phyloP scores from a whole-genome alignment of 2,888 invertebrate species.

The Tipula lateralis region DNA sequence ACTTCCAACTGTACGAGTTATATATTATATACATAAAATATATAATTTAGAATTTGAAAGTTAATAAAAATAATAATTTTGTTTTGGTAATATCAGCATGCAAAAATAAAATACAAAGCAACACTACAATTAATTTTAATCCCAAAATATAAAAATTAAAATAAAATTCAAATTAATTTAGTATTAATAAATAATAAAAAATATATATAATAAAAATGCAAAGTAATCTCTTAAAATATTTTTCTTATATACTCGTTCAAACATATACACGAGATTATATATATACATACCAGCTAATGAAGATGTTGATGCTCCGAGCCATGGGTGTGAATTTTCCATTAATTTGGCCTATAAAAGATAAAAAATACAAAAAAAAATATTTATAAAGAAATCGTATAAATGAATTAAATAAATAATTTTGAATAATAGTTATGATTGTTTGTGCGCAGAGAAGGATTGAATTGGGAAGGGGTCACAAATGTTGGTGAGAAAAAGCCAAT shows the following conservation, averaged over 20 bases:
- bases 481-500: too few relatives aligned
- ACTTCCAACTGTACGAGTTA: neutral
- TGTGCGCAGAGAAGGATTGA: neutral
- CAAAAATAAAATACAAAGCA: neutral
- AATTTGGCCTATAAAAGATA: constrained; percentile 77
- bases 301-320: constrained; percentile 86
- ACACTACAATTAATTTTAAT: constrained; percentile 11
- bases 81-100: neutral
- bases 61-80: neutral
- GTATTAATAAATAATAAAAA: neutral
- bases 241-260: neutral
- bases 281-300: constrained; percentile 78
- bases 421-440: constrained; percentile 12
- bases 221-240: neutral
- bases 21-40: neutral
- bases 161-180: constrained; percentile 24
- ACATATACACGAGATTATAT: neutral
- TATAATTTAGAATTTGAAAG: neutral
- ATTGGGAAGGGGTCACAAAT: neutral
- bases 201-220: neutral
- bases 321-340: constrained; percentile 86
- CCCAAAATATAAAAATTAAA: neutral
- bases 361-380: constrained; percentile 38
- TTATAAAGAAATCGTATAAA: constrained; percentile 2
- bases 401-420: constrained; percentile 25